phyloP scores from a whole-genome alignment of 2,113 vertebrate species.

The Tinamus guttatus region DNA sequence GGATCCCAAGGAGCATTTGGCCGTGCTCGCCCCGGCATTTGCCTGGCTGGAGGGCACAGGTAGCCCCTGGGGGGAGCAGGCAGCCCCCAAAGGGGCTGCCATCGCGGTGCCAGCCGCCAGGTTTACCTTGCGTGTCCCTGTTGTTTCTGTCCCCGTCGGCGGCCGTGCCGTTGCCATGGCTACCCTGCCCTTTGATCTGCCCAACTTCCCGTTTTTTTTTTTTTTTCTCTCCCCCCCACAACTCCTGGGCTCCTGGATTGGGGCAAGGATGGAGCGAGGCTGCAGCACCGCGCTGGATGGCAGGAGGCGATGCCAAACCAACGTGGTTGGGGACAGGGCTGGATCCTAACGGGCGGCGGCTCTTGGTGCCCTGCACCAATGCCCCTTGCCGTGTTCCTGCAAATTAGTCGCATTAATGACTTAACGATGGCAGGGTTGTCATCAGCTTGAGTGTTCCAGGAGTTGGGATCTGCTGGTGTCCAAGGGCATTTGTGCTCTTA shows the following conservation, averaged over 20 bases:
- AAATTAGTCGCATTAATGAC: no score
- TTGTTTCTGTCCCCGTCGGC: slow-evolving; percentile 42
- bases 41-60: rapidly evolving
- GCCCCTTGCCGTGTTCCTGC: no score
- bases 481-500: rapidly evolving
- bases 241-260: not conserved
- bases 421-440: no score
- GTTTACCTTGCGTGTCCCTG: not conserved
- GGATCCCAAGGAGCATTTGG: rapidly evolving
- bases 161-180: slow-evolving; percentile 54
- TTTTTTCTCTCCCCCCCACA: not conserved
- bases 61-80: not conserved
- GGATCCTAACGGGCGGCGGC: not conserved
- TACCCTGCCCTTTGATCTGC: slow-evolving; percentile 49
- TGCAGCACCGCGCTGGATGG: not conserved
- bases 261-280: not conserved
- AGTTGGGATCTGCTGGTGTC: rapidly evolving
- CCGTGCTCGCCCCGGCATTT: not conserved
- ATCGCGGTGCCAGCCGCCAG: not conserved
- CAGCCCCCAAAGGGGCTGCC: not conserved
- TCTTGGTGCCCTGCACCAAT: not conserved
- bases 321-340: no score
- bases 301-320: not conserved
- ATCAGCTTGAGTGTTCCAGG: not conserved
- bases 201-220: slow-evolving; percentile 9